Evolutionary conservation across 1,140 invertebrate species (phyloP), one percentile per base, ranked within the genome.

Genomic region (Trachymyrmex cornetzi): DNA sequence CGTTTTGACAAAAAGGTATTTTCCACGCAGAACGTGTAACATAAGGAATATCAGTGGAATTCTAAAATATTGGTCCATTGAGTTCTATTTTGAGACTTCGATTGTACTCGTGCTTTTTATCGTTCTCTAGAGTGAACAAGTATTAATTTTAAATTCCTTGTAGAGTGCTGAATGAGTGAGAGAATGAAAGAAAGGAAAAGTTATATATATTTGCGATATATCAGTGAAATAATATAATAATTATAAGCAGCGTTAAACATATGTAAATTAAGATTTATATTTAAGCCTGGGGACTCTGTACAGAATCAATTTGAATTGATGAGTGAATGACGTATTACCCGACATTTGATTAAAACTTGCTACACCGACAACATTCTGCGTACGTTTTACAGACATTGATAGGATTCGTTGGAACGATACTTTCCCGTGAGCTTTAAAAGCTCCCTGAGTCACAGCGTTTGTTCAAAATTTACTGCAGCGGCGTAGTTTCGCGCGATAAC

Each of bases 21-120:
- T 74, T 34, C 34, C 24, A 44, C 48, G 24, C 22, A 16, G 16
- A 48, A 50, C 24, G 34, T 50, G n/a, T 34, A 80, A 59, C 38
- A 19, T 67, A 48, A 55, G 77, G 74, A 74, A 87, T 87, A 55
- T 75, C 88, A 77, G 88, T 90, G 89, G 30, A 89, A 61, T 67
- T 90, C 61, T 72, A 55, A 59, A 30, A 61, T 50, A 30, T n/a
- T 89, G 61, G 89, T 55, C 74, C 85, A 75, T 72, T 89, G 85
- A 50, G 59, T 87, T 71, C 88, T 66, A 24, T 24, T 61, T 48
- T 34, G 80, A 84, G 72, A 69, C 9, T 24, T 48, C 22, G 55
- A 50, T 14, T 34, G 55, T 63, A 34, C 24, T 61, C 38, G 34
- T 53, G 38, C 16, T 34, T 69, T 77, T 16, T 71, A 22, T 1